phyloP scores from a whole-genome alignment of 1,140 invertebrate genomes.

The Hylyphantes graminicola region DNA sequence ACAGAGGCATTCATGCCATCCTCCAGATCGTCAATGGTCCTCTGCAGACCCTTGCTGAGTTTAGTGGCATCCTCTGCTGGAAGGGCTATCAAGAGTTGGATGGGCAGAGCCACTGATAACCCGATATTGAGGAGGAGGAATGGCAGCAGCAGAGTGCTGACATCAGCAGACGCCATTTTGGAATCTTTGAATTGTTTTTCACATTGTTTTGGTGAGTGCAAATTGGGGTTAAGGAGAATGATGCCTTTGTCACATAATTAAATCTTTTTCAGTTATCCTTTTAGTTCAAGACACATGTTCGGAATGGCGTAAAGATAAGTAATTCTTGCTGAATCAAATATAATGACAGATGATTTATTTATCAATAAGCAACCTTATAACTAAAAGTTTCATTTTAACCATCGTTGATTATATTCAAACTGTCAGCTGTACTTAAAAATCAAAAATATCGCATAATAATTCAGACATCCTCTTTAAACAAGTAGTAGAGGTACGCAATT shows the following conservation, averaged over 20 bases:
- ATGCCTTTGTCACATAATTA: background rate
- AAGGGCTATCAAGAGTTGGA: conserved; percentile 40
- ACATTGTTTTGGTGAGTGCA: background rate
- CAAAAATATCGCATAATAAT: no score
- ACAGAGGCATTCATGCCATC: conserved; percentile 42
- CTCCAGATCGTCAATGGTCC: conserved; percentile 39
- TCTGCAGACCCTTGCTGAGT: conserved; percentile 33
- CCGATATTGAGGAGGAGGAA: background rate
- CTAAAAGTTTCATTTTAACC: no score
- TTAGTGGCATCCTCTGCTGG: conserved; percentile 31
- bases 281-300: background rate
- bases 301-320: background rate
- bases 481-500: no score
- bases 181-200: background rate
- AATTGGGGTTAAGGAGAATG: background rate
- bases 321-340: background rate
- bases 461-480: no score
- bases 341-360: no score
- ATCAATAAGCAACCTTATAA: no score
- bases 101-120: conserved; percentile 19
- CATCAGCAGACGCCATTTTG: background rate
- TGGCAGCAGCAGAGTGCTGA: background rate
- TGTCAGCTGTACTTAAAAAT: no score
- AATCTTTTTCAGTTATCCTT: background rate
- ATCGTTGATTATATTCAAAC: no score